Evolutionary conservation across 2,797 vertebrate species (phyloP).

Genomic region (Syngnathus acus): DNA sequence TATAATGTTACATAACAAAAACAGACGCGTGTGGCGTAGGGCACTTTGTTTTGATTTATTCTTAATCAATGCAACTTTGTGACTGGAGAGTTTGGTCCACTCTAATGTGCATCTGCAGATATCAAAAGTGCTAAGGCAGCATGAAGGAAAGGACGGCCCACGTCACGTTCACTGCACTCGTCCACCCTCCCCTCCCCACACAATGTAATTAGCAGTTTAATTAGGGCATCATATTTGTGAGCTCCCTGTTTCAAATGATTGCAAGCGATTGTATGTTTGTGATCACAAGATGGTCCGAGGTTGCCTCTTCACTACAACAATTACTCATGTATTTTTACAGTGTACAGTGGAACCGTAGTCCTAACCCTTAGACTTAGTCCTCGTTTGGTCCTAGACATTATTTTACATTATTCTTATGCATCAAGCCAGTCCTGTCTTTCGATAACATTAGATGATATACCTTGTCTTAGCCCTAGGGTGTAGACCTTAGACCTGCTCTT

Average conservation of each 20-base stretch:
- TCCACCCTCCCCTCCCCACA: slow-evolving; percentile 7
- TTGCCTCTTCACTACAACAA: background rate
- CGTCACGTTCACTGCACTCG: slow-evolving; percentile 25
- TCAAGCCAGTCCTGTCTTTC: no score
- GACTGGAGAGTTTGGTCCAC: background rate
- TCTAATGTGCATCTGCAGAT: background rate
- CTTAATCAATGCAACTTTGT: background rate
- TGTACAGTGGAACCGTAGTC: background rate
- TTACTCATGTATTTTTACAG: background rate
- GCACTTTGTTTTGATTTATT: background rate
- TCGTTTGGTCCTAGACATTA: no score
- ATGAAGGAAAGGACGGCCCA: slow-evolving; percentile 23
- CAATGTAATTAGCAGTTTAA: slow-evolving; percentile 12
- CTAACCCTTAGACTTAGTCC: no score
- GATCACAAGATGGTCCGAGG: background rate
- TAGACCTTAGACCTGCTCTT: background rate
- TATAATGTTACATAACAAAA: slow-evolving; percentile 65
- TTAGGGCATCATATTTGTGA: background rate
- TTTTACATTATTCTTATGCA: background rate
- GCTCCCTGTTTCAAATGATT: background rate
- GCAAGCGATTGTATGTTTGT: background rate
- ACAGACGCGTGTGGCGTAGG: slow-evolving; percentile 26
- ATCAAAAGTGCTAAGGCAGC: slow-evolving; percentile 62
- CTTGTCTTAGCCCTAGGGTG: background rate
- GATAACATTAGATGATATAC: no score